Evolutionary conservation across 2,888 invertebrate species (phyloP), one percentile per base, ranked within the genome.

Genomic region (Mesorhabditis belari): DNA sequence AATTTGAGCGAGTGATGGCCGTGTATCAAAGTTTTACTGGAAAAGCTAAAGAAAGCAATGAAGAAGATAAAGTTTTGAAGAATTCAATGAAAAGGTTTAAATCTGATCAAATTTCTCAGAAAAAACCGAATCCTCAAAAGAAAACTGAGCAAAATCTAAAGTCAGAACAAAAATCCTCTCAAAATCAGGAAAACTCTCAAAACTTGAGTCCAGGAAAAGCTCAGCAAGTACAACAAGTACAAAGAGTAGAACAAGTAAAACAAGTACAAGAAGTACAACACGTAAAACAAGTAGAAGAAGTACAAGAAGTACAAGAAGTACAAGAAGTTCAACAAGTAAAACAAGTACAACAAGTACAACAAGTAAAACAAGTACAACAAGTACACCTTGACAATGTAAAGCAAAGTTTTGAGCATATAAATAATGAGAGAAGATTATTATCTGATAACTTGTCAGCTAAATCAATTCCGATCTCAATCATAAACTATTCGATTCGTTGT

Each of bases 91-190:
- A n/a, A n/a, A n/a, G n/a, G n/a, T n/a, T n/a, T n/a, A n/a, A n/a
- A n/a, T n/a, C n/a, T n/a, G n/a, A n/a, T n/a, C n/a, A n/a, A n/a
- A n/a, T n/a, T n/a, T n/a, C n/a, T n/a, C n/a, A n/a, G n/a, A n/a
- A n/a, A n/a, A n/a, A n/a, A n/a, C n/a, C n/a, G n/a, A n/a, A n/a
- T n/a, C n/a, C n/a, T n/a, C n/a, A n/a, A n/a, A n/a, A n/a, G n/a
- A n/a, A n/a, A n/a, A n/a, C n/a, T n/a, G n/a, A n/a, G n/a, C n/a
- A n/a, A n/a, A n/a, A n/a, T n/a, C n/a, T n/a, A n/a, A n/a, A n/a
- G n/a, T n/a, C n/a, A n/a, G n/a, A n/a, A n/a, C n/a, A 57, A 57
- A 19, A 57, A 49, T 26, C 24, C 27, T 52, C 25, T 61, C 9
- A 25, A 57, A 26, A 57, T 61, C 17, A 25, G 29, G 21, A n/a